phyloP scores from a whole-genome alignment of 2,797 vertebrate species.

The Tiaroga cobitis region DNA sequence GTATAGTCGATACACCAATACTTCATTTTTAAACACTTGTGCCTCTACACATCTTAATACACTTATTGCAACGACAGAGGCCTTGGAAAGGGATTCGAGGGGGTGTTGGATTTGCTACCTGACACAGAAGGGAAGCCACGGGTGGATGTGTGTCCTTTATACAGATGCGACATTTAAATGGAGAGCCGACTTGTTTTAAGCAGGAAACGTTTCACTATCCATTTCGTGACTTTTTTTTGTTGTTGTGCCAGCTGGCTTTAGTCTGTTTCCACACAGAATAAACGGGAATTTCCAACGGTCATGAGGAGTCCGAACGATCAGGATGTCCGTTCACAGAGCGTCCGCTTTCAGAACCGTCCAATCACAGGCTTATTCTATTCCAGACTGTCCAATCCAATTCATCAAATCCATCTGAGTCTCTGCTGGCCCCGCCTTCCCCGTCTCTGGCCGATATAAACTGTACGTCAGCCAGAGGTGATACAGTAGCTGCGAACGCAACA shows the following conservation, averaged over 20 bases:
- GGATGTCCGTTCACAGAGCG: constrained; percentile 14
- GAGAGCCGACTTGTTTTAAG: constrained; percentile 59
- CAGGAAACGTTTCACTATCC: constrained; percentile 55
- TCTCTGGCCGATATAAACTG: constrained; percentile 55
- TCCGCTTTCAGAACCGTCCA: constrained; percentile 22
- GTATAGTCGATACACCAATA: constrained; percentile 68
- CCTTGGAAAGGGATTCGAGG: constrained; percentile 66
- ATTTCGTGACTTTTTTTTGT: not conserved
- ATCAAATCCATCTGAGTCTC: constrained; percentile 59
- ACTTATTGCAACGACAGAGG: constrained; percentile 79
- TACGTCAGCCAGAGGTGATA: constrained; percentile 56
- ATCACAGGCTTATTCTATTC: constrained; percentile 60
- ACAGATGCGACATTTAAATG: constrained; percentile 68
- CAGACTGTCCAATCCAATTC: constrained; percentile 61
- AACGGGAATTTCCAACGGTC: constrained; percentile 7
- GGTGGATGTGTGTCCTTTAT: constrained; percentile 62
- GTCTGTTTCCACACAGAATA: not conserved
- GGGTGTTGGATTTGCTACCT: constrained; percentile 35
- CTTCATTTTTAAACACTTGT: constrained; percentile 74
- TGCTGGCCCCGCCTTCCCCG: constrained; percentile 57
- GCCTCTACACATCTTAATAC: constrained; percentile 82
- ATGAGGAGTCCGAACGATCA: not conserved
- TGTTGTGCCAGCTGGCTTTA: not conserved
- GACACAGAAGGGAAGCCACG: constrained; percentile 32
- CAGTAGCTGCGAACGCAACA: constrained; percentile 49